phyloP scores from a whole-genome alignment of 2,888 invertebrate species.

The Drosophila neutralis region DNA sequence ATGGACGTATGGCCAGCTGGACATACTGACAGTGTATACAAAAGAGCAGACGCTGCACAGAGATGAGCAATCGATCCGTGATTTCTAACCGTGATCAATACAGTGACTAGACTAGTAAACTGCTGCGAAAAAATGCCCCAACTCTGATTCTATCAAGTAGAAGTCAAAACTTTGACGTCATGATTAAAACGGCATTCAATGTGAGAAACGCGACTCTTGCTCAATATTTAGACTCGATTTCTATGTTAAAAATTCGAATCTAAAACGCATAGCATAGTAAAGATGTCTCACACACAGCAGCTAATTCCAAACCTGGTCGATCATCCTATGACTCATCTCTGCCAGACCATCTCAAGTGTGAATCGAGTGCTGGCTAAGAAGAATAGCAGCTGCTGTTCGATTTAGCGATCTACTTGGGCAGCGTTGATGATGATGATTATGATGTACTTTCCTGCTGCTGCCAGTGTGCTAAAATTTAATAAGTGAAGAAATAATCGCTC shows the following conservation, averaged over 20 bases:
- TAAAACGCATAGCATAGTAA: neutral
- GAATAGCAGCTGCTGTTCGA: constrained; percentile 38
- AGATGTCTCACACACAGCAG: neutral
- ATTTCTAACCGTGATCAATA: neutral
- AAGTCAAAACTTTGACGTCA: too few relatives aligned
- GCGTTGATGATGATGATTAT: constrained; percentile 48
- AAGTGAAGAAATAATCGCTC: constrained; percentile 73
- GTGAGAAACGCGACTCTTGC: too few relatives aligned
- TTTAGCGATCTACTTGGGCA: constrained; percentile 20
- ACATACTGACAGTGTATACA: constrained; percentile 19
- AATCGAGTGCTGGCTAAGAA: constrained; percentile 33
- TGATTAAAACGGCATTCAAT: neutral
- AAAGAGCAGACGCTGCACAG: constrained; percentile 17
- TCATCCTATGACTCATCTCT: constrained; percentile 25
- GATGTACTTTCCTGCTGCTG: constrained; percentile 42
- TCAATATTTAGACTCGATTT: neutral
- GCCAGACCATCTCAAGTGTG: constrained; percentile 33
- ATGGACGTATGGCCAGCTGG: constrained; percentile 21
- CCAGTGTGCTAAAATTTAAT: constrained; percentile 71
- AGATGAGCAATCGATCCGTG: constrained; percentile 31
- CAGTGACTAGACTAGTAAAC: neutral
- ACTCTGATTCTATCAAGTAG: neutral
- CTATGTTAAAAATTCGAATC: neutral
- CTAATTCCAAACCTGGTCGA: neutral
- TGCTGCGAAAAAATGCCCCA: neutral